Evolutionary conservation across 2,888 invertebrate genomes (phyloP).

Genomic region (Pachliopta kotzebuea): DNA sequence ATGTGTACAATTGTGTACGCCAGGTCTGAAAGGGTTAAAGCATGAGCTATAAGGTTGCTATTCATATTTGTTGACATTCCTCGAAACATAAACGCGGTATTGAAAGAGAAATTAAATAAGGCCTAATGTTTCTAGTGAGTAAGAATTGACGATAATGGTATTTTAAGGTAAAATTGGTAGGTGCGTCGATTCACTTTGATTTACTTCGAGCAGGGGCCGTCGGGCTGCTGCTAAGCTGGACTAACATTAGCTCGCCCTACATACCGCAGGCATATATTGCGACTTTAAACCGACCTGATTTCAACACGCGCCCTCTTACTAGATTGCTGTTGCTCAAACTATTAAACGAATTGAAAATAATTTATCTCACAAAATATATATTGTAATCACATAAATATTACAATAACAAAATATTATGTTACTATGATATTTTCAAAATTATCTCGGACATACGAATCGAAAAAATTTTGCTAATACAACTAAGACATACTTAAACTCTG

Average conservation of each 20-base stretch:
- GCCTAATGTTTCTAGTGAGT: constrained; percentile 20
- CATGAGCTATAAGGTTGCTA: too few relatives aligned
- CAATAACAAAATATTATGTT: too few relatives aligned
- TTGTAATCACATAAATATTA: too few relatives aligned
- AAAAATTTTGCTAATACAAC: too few relatives aligned
- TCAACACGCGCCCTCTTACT: constrained; percentile 47
- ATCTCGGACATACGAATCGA: too few relatives aligned
- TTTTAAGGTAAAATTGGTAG: constrained; percentile 39
- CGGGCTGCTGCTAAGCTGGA: constrained; percentile 51
- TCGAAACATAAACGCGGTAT: too few relatives aligned
- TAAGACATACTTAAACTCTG: too few relatives aligned
- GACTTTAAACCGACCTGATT: constrained; percentile 68
- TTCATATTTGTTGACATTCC: too few relatives aligned
- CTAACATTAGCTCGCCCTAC: constrained; percentile 74
- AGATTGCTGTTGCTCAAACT: constrained; percentile 37
- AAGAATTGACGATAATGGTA: constrained; percentile 39
- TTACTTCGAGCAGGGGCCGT: constrained; percentile 51
- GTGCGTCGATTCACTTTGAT: constrained; percentile 36
- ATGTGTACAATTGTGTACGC: too few relatives aligned
- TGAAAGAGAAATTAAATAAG: too few relatives aligned
- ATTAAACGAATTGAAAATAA: constrained; percentile 4
- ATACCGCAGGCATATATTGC: constrained; percentile 62
- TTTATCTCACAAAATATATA: constrained; percentile 1
- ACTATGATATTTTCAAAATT: too few relatives aligned
- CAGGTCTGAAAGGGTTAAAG: too few relatives aligned